These are phyloP conservation scores for Pterocles gutturalis DNA, from an alignment of 2,113 vertebrate species.

Conservation along the genomic window DNA sequence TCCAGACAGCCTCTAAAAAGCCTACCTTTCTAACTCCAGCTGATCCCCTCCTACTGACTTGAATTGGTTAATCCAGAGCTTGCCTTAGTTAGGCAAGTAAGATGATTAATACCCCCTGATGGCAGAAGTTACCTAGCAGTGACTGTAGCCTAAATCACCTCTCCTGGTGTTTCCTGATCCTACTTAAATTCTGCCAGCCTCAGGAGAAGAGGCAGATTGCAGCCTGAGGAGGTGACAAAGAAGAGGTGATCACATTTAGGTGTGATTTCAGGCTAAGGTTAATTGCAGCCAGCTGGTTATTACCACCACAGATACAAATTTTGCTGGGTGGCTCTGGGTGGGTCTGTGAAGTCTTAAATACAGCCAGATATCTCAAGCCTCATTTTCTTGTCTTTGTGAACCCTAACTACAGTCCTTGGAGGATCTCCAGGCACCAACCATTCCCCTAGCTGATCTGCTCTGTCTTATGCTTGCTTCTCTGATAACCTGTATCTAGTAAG, in stretches of 20 bases:
- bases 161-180: neutral
- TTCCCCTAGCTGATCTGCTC: neutral
- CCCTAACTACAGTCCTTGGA: neutral
- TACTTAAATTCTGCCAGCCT: neutral
- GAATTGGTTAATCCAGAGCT: neutral
- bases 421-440: neutral
- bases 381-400: neutral
- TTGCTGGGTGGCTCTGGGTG: neutral
- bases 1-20: neutral
- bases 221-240: neutral
- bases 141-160: neutral
- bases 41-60: neutral
- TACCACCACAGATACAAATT: neutral
- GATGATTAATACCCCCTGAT: neutral
- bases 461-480: neutral
- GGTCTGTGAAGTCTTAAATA: neutral
- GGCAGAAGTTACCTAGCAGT: neutral
- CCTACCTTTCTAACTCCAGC: neutral
- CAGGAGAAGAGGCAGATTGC: neutral
- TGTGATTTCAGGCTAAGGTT: neutral
- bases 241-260: neutral
- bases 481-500: neutral
- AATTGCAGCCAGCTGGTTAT: neutral
- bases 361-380: neutral
- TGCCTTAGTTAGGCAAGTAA: neutral